A percentile compares a stretch with the other conserved stretches of the same genome.
Evolutionary conservation across 1,140 invertebrate species (phyloP).

Genomic region (Eupristina koningsbergeri): DNA sequence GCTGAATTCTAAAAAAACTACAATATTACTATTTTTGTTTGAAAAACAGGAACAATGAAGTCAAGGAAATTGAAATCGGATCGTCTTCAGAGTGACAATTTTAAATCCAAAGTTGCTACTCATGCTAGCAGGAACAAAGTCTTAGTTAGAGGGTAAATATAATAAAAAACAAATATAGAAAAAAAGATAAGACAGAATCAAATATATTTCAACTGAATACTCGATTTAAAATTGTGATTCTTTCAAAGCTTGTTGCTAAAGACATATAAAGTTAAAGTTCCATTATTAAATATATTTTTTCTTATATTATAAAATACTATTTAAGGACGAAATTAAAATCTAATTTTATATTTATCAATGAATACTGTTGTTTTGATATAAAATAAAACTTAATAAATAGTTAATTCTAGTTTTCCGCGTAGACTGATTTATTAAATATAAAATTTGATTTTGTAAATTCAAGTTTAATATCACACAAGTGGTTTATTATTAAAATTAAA

Average conservation of each 20-base stretch:
- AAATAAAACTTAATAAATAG: too few species aligned
- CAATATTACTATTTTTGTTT: not conserved
- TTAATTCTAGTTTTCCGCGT: too few species aligned
- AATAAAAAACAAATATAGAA: constrained; percentile 1
- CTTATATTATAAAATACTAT: too few species aligned
- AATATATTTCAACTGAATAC: constrained; percentile 23
- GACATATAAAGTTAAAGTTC: constrained; percentile 19
- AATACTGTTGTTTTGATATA: too few species aligned
- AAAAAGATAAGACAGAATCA: not conserved
- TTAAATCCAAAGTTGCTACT: constrained; percentile 27
- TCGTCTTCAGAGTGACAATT: constrained; percentile 45
- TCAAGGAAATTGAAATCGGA: constrained; percentile 49
- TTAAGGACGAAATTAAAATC: too few species aligned
- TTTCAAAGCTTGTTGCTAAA: not conserved
- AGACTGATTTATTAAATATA: too few species aligned
- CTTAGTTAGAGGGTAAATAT: constrained; percentile 32
- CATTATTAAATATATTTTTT: constrained; percentile 31
- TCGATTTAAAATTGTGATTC: constrained; percentile 44
- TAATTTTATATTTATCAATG: too few species aligned
- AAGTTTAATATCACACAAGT: too few species aligned
- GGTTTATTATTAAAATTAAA: too few species aligned
- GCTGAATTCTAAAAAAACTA: constrained; percentile 29
- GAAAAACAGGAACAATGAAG: not conserved
- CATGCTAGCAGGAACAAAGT: not conserved
- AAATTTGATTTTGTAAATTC: too few species aligned